These are phyloP conservation scores for Thripadectes ignobilis DNA, from an alignment of 2,797 vertebrate genomes.

Conservation along the genomic window DNA sequence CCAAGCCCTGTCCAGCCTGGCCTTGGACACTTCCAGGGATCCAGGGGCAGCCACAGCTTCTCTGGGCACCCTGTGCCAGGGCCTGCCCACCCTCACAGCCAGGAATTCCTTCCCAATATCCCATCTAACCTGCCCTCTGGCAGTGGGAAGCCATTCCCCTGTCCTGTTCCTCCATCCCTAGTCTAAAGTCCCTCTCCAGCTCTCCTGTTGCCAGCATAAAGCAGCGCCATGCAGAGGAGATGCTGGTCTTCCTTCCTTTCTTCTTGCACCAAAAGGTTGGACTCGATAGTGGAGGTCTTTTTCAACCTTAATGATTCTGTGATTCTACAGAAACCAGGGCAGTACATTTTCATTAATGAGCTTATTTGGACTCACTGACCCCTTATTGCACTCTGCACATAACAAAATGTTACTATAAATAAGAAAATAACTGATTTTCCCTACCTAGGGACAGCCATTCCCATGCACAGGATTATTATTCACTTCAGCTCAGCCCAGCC, in stretches of 20 bases:
- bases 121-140: not conserved
- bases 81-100: rapidly evolving
- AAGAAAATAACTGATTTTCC: not conserved
- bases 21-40: not conserved
- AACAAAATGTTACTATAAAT: not conserved
- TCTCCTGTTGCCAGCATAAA: not conserved
- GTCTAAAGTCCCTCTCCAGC: not conserved
- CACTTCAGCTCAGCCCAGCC: not conserved
- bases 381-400: not conserved
- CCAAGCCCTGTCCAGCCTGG: not conserved
- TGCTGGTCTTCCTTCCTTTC: not conserved
- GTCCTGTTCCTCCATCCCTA: not conserved
- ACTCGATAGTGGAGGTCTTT: not conserved
- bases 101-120: rapidly evolving
- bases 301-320: not conserved
- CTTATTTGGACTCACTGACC: not conserved
- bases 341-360: not conserved
- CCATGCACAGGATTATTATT: not conserved
- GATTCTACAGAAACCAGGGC: not conserved
- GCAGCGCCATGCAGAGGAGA: not conserved
- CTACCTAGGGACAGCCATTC: not conserved
- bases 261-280: not conserved
- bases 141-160: not conserved
- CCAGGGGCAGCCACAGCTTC: not conserved
- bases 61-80: not conserved